Evolutionary conservation across 2,797 vertebrate species (phyloP), one percentile per base, ranked within the genome.

Genomic region (Scolopax rusticola): DNA sequence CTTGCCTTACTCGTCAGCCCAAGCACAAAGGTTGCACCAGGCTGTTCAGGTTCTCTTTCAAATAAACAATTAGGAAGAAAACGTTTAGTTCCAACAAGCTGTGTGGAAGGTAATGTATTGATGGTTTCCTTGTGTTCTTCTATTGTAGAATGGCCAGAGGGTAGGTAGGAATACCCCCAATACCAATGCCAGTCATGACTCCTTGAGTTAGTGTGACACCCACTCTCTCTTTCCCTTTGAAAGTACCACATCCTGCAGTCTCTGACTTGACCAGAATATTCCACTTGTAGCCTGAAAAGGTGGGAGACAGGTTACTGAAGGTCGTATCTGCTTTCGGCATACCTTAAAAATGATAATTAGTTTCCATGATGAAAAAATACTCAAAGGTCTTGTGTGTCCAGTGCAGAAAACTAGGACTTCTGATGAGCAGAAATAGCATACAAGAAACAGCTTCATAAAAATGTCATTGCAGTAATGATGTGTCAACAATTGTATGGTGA

Each of bases 371-470:
- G 27, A 43, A 9, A 38, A 67, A 63, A 67, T 83, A 75, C 21
- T 76, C 53, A 21, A 67, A 71, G 43, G 32, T 76, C 17, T 86
- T 51, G 15, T 47, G 5, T n/a, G 56, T 90, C 69, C 74, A 57
- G 50, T 79, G 68, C 54, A 67, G 40, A 64, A 80, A 59, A 61
- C 33, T 20, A 51, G 33, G 36, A n/a, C 74, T 74, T 84, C 83
- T 60, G 5, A 40, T 80, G 56, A 81, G 60, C 79, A 79, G 93
- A 92, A 94, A 56, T 32, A 59, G 63, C n/a, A 30, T n/a, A 73
- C 21, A 90, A 90, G 75, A 51, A 65, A 71, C 32, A 85, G 68
- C 48, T 91, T 96, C 45, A 43, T 54, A 78, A 94, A 92, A 96
- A 89, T 70, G 41, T 65, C 25, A 74, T 24, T 61, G 32, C 21